Base-by-base conservation (phyloP, 2,797 vertebrate species). In the Acrocephalus scirpaceus region DNA sequence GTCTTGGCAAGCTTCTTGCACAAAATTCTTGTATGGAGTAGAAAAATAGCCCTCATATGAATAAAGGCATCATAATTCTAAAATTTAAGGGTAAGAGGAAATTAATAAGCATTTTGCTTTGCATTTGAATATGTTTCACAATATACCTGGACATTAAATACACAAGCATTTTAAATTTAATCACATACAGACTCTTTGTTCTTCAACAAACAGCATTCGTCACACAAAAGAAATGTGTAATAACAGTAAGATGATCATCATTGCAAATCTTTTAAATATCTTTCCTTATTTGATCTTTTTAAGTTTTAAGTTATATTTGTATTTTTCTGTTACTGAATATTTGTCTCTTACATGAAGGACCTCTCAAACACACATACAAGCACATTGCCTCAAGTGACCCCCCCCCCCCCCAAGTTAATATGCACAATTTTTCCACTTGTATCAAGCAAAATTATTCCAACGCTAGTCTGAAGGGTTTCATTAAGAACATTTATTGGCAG, bases 401-500 rank as follows among this genome's bases (percentile, higher is more conserved):
- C 36, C 36, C 65, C 36, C 36, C 23, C 66, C 40, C 58, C 36
- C 18, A 84, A 11, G 42, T 86, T 84, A 92, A 91, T 69, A 92
- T 29, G 82, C 70, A 91, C 34, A 89, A 69, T 76, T 95, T 95
- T 96, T 95, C 94, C 90, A 91, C 75, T 95, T 54, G 47, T 83
- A 36, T 84, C n/a, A 69, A 84, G 87, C 11, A 90, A 85, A 92
- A 66, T 42, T 57, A 60, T 93, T 94, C 79, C 88, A 92, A 42
- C 25, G 12, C 47, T 34, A 51, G 48, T 78, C 91, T 96, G 81
- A 95, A 96, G 69, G 74, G 65, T 88, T 95, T 91, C 70, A 94
- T 96, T 95, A 96, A 95, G 83, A 79, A 51, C 56, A 44, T 65
- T 93, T 87, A 81, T 88, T 95, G 80, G 91, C 91, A 95, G 57